Conservation (phyloP, 2,888 invertebrate genomes). For the Hirtodrosophila confusa region DNA sequence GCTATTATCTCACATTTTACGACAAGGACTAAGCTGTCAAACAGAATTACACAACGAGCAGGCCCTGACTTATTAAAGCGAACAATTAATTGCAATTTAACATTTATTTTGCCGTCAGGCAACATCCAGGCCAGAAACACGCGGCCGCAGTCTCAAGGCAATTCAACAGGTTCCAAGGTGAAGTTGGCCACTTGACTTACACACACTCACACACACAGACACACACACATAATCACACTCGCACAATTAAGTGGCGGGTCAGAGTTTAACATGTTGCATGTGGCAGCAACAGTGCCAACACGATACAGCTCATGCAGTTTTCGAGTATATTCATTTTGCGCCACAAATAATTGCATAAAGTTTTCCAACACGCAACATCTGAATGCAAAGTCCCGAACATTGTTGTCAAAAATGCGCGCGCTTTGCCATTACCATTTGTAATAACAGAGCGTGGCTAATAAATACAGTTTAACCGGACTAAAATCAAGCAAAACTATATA, state of each 20-base stretch:
- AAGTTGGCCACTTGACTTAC: conserved; percentile 54
- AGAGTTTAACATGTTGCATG: conserved; percentile 68
- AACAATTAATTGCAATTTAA: conserved; percentile 64
- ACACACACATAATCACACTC: conserved; percentile 3
- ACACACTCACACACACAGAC: conserved; percentile 3
- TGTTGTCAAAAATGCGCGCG: conserved; percentile 58
- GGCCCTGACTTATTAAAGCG: conserved; percentile 47
- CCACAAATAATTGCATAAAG: conserved; percentile 65
- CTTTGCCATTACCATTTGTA: conserved; percentile 42
- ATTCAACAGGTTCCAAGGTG: conserved; percentile 72
- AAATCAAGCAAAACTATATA: conserved; percentile 65
- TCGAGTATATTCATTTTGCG: conserved; percentile 40
- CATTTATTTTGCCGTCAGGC: conserved; percentile 11
- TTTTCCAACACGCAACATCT: conserved; percentile 45
- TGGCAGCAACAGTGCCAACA: conserved; percentile 17
- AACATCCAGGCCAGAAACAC: neutral
- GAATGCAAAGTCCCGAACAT: conserved; percentile 30
- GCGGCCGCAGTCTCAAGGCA: conserved; percentile 36
- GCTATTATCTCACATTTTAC: conserved; percentile 57
- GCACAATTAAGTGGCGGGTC: conserved; percentile 48
- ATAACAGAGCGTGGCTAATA: conserved; percentile 32
- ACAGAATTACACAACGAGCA: conserved; percentile 34
- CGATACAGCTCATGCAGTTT: conserved; percentile 51
- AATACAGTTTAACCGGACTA: conserved; percentile 63
- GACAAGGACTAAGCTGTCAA: conserved; percentile 54